Evolutionary conservation across 2,888 invertebrate genomes (phyloP), one percentile per base, ranked within the genome.

Genomic region (Digitonthophagus gazella): DNA sequence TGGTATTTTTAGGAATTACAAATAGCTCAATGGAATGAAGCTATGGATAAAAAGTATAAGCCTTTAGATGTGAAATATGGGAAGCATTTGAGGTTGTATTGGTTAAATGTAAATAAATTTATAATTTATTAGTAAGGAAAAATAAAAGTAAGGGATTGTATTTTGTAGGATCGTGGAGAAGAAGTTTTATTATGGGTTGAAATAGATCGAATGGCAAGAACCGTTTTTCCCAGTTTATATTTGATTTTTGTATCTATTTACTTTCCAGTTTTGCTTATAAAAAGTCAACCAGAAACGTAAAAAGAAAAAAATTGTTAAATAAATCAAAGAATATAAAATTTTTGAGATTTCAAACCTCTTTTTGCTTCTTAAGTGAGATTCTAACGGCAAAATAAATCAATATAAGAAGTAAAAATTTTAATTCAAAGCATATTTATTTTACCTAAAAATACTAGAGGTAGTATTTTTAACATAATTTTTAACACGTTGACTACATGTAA

Each of bases 201-300:
- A 84, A 92, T 93, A 72, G 93, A 93, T 81, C 88, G 89, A 77
- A 85, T 91, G 2, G 92, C 93, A 2, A 86, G 93, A 65, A 87
- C 91, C 64, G 88, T 92, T 3, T 93, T 93, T 80, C 93, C 93
- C 4, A 88, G 89, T 14, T 80, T 93, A n/a, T 94, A 93, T 82
- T 86, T 91, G 15, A 85, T 92, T 15, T 93, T 93, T 80, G 88
- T 91, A 66, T 85, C 90, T 0, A 84, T 92, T 78, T 93, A 92
- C 82, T 93, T 93, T 93, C 92, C 92, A 0, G 89, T 92, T 70
- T 83, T 93, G 64, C 28, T 44, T 1, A 44, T 44, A 2, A 6
- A 44, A 1, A 44, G 28, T 44, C 28, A 44, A 44, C 28, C 28
- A 1, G 2, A 44, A 11, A 5, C 28, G 11, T 44, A 44, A 44